Evolutionary conservation across 2,797 vertebrate genomes (phyloP), one percentile per base, ranked within the genome.

Genomic region (Pseudochromis fuscus): DNA sequence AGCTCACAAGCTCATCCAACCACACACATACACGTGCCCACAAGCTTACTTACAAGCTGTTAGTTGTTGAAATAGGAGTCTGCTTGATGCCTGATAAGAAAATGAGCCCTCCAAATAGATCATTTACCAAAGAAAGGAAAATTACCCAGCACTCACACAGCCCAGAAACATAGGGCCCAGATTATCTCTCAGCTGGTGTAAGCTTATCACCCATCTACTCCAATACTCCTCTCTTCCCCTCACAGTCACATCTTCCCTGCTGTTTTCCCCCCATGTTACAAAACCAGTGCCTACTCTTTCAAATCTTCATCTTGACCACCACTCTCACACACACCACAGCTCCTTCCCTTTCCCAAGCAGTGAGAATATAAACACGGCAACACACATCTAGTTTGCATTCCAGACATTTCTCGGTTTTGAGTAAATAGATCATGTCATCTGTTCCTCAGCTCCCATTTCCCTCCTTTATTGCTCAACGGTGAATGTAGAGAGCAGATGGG

Each of bases 71-170:
- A 88, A 81, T 77, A 63, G 60, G 46, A 85, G 79, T 49, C 83
- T 84, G 85, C 64, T 79, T 83, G 87, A 91, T 89, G 79, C 67
- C 77, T 79, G 84, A 88, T 88, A 87, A 86, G 81, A 83, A 90
- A 87, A 86, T 75, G 55, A 88, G 72, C 68, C 60, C 64, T 82
- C 69, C 67, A 80, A 86, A 87, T 77, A 79, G 69, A 87, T 87
- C 33, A 74, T 89, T 89, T 82, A 83, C 75, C 75, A 72, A 81
- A 74, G 59, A 77, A 76, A 79, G 62, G 62, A 44, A 83, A 82
- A 87, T 84, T 72, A 79, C 59, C 25, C 72, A 12, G 70, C 62
- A 56, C 77, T 81, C 49, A 77, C 77, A 81, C 71, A 51, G 19
- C 59, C 68, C 35, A 37, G 48, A 80, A 83, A 88, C 72, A 84